Percentiles rank a stretch among this genome's conserved stretches.
Conservation (phyloP, 1,140 invertebrate genomes). For the Megalonaias nervosa region DNA sequence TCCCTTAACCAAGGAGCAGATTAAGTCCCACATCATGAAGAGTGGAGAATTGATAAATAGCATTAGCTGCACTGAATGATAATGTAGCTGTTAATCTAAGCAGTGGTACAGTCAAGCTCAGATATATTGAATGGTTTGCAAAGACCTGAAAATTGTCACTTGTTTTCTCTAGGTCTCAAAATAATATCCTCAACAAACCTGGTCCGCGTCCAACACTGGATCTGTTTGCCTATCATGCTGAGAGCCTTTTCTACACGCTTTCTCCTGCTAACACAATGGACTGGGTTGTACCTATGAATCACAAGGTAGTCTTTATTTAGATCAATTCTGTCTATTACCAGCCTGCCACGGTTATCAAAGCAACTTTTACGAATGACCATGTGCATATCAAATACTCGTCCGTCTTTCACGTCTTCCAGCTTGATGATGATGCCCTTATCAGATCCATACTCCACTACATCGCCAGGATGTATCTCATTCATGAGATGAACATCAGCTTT, state of each 20-base stretch:
- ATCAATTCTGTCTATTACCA: not conserved
- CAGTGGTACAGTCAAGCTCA: no score
- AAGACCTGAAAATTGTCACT: no score
- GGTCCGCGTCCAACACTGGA: not conserved
- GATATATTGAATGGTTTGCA: no score
- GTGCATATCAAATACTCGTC: conserved; percentile 3
- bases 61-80: no score
- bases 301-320: conserved; percentile 2
- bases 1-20: no score
- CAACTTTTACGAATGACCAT: not conserved
- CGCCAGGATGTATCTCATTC: not conserved
- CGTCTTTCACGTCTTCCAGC: not conserved
- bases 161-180: no score
- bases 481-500: conserved; percentile 1
- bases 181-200: not conserved
- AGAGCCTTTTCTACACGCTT: not conserved
- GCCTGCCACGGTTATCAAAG: not conserved
- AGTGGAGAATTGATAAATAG: no score
- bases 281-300: conserved; percentile 7
- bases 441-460: not conserved
- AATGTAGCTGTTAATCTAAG: no score
- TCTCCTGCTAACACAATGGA: not conserved
- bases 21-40: no score
- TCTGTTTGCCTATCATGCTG: not conserved
- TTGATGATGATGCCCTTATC: not conserved